These are phyloP conservation scores for Uria aalge DNA, from an alignment of 2,113 vertebrate genomes.

Conservation along the genomic window DNA sequence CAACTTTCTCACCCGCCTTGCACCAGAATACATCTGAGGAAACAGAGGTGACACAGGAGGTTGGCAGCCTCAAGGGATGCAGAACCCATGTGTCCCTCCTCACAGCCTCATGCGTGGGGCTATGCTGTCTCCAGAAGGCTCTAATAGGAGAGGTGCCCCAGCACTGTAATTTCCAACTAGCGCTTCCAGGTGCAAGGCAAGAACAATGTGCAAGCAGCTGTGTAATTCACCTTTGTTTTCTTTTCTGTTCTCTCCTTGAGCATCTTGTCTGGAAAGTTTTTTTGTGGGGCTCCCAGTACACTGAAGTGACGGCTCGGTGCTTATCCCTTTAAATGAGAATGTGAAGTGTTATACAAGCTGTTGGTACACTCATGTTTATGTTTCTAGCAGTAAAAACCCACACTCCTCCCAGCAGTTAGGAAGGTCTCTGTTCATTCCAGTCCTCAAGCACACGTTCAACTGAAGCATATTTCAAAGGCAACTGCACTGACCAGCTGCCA, in stretches of 20 bases:
- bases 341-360: neutral
- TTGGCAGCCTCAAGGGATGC: neutral
- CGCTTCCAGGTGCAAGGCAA: neutral
- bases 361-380: neutral
- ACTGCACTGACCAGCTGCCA: neutral
- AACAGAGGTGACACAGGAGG: neutral
- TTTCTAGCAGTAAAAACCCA: neutral
- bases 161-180: neutral
- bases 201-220: neutral
- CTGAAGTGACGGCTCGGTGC: neutral
- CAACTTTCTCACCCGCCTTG: neutral
- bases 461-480: neutral
- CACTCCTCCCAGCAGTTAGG: neutral
- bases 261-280: neutral
- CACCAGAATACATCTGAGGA: neutral
- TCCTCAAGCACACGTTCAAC: neutral
- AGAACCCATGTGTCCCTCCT: fast-evolving
- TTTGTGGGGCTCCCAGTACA: neutral
- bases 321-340: neutral
- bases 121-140: neutral
- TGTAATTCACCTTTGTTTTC: neutral
- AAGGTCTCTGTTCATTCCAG: neutral
- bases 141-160: neutral
- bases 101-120: neutral
- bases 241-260: neutral